Conservation (phyloP, 2,797 vertebrate species). For the Chaetophractus vellerosus region DNA sequence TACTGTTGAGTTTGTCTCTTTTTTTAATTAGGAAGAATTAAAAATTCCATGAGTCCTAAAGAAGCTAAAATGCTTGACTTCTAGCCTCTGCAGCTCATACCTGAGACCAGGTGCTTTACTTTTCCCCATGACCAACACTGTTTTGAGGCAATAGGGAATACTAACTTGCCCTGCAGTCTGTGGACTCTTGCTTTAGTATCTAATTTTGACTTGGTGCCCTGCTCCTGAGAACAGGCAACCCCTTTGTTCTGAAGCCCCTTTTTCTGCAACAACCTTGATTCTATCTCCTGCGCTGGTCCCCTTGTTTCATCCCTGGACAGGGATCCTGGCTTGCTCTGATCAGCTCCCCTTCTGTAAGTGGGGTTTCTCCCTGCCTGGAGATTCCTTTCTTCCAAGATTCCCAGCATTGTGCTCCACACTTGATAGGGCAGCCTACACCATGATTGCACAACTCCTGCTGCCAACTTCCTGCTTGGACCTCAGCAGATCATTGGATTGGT, state of each 20-base stretch:
- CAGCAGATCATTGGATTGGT: neutral
- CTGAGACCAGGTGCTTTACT: neutral
- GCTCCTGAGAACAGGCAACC: neutral
- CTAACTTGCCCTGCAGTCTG: rapidly evolving
- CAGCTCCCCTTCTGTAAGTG: neutral
- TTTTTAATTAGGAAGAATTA: neutral
- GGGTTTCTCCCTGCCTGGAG: neutral
- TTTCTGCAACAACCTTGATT: neutral
- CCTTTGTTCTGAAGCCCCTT: neutral
- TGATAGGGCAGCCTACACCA: neutral
- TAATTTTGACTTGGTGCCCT: neutral
- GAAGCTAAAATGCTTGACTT: neutral
- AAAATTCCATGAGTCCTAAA: neutral
- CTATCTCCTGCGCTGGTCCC: too few relatives aligned
- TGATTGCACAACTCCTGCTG: neutral
- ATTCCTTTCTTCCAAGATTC: neutral
- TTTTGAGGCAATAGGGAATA: neutral
- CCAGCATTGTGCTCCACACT: too few relatives aligned
- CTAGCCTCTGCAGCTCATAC: neutral
- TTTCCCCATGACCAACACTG: too few relatives aligned
- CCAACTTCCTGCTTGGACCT: neutral
- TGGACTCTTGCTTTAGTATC: neutral
- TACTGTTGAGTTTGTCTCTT: neutral
- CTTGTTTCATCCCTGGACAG: neutral
- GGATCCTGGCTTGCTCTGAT: neutral